A percentile compares a stretch with the other conserved stretches of the same genome.
phyloP scores from a whole-genome alignment of 2,888 invertebrate species.

The Pristionchus japonicus region DNA sequence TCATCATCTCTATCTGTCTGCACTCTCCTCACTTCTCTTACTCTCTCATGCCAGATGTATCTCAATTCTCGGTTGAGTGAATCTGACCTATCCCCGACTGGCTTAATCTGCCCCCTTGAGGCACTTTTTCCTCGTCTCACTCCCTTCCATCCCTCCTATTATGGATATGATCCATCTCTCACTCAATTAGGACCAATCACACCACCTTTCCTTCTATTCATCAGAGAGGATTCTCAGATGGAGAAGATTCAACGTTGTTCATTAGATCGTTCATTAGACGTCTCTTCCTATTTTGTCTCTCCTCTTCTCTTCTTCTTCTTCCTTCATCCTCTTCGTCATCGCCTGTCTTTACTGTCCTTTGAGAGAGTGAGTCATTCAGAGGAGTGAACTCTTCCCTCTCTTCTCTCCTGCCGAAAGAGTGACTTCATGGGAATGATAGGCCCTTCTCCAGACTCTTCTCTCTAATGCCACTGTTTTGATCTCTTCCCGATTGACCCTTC shows the following conservation, averaged over 20 bases:
- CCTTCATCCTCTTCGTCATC: not conserved
- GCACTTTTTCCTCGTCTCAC: not conserved
- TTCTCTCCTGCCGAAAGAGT: not conserved
- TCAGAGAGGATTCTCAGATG: not conserved
- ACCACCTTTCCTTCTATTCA: constrained; percentile 1
- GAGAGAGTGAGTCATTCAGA: not conserved
- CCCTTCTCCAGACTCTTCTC: not conserved
- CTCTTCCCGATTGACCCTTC: not conserved
- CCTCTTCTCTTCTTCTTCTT: not conserved
- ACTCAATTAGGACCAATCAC: constrained; percentile 27
- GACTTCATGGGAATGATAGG: constrained; percentile 1
- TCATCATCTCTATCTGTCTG: constrained; percentile 6
- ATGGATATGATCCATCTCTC: not conserved
- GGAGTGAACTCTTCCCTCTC: not conserved
- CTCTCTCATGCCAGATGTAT: constrained; percentile 37
- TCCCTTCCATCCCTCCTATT: not conserved
- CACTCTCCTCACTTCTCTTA: not conserved
- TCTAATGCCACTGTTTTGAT: not conserved
- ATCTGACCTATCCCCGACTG: constrained; percentile 35
- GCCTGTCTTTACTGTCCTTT: constrained; percentile 10
- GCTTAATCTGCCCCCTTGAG: not conserved
- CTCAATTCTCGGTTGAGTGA: constrained; percentile 36
- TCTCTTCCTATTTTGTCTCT: not conserved
- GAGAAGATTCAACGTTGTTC: not conserved
- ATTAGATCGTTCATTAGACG: constrained; percentile 5